Evolutionary conservation across 1,140 invertebrate species (phyloP), one percentile per base, ranked within the genome.

Genomic region (Sycophaga agraensis): DNA sequence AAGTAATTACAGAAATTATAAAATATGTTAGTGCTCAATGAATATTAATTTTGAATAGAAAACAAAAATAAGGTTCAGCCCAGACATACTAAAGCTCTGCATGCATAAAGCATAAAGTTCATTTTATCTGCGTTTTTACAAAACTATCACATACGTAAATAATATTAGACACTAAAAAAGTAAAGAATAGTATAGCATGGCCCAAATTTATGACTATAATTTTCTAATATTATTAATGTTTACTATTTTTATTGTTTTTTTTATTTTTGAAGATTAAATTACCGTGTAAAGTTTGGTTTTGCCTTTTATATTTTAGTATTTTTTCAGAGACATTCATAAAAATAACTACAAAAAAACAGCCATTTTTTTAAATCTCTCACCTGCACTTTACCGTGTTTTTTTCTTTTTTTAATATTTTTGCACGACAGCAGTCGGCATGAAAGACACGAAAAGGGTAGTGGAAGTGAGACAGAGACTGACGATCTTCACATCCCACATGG

Each of bases 391-490:
- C 45, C 57, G 57, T 59, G 57, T 42, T 19, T 59, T 46, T 59
- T 59, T 43, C 43, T 61, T 45, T 56, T 45, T 61, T n/a, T 49
- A 26, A 57, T 54, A 53, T 45, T 53, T 58, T 66, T 62, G 75
- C 76, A 79, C 74, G 76, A 71, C 66, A 73, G 68, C 75, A 79
- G 74, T 71, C 75, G 77, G 71, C 77, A 73, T 68, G 78, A 79
- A 73, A 78, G 77, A 70, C 77, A 73, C 67, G 78, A 79, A 73
- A 78, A 78, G 69, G 76, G 76, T 78, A 79, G 78, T 67, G 79
- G 78, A 72, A 80, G 79, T 71, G 79, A 81, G 68, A 80, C 79
- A 60, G 79, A 81, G 70, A 80, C 77, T 26, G 79, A 80, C 63
- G 76, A 80, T 67, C 72, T 79, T 65, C 76, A 79, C 59, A 71